Evolutionary conservation across 2,113 vertebrate genomes (phyloP), one percentile per base, ranked within the genome.

Genomic region (Engystomops pustulosus): DNA sequence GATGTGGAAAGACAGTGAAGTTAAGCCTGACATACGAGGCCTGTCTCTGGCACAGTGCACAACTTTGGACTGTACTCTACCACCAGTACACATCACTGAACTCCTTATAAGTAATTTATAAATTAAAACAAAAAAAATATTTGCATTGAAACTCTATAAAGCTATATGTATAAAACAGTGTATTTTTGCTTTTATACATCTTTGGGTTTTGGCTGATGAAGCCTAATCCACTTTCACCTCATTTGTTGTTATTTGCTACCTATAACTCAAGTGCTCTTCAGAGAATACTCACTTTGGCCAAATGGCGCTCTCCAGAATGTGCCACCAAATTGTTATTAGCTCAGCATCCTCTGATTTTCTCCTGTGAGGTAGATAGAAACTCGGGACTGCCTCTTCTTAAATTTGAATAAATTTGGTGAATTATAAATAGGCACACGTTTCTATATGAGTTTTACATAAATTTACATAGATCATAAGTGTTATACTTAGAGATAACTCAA

Each of bases 211-310:
- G 78, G 60, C 78, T 47, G 60, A 6, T 2, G n/a, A 11, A 47
- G 30, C 9, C 65, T 55, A 44, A 81, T 81, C 79, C 9, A 9
- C 45, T 70, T 70, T 81, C 67, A 55, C 68, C 36, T 71, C 51
- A 60, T 79, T 60, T 58, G 36, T 3, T 18, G 55, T 53, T 81
- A 47, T 72, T 20, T 58, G 68, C 51, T 72, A 82, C 68, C 80
- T 72, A 36, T 60, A 72, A 82, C 51, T 58, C 49, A 71, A 71
- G 68, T 55, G 68, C 49, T 32, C 80, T 72, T 82, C 23, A 72
- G 67, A 71, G 80, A 81, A 41, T 38, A 23, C n/a, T 38, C 47
- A 27, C 11, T 27, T 25, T 15, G 30, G 80, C 80, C 80, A 74
- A 71, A 17, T 49, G 25, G 34, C 53, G 80, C 80, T 8, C 60